Conservation (phyloP, 2,797 vertebrate genomes). For the Odontamblyopus lacepedii region DNA sequence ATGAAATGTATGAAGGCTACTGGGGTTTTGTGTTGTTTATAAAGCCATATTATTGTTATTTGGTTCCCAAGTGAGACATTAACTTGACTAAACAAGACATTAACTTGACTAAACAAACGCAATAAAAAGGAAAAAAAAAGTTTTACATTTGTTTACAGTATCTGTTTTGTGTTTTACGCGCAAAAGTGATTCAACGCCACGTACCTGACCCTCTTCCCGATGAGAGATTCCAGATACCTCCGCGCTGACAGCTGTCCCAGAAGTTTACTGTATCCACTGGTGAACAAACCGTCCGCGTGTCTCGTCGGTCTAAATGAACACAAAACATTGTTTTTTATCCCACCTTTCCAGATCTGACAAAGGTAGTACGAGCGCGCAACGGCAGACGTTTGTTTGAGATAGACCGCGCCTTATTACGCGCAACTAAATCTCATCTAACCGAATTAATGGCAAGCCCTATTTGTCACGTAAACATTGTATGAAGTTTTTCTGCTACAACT, state of each 20-base stretch:
- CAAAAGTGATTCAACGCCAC: conserved; percentile 5
- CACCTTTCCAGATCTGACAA: not conserved
- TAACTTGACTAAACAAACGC: not conserved
- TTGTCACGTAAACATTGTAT: not conserved
- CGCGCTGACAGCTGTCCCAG: conserved; percentile 91
- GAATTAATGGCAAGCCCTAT: not conserved
- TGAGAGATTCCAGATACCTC: conserved; percentile 92
- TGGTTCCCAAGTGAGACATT: not conserved
- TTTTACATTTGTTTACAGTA: not conserved
- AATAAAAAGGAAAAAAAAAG: not conserved
- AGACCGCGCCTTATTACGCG: not conserved
- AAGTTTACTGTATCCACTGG: conserved; percentile 93
- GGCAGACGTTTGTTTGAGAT: not conserved
- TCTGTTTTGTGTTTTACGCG: not conserved
- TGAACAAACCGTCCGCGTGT: conserved; percentile 93
- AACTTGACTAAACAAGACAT: not conserved
- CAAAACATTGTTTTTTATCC: not conserved
- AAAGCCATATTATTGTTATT: too few species aligned
- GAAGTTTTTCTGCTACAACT: not conserved
- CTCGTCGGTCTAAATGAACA: conserved; percentile 81
- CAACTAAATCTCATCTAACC: not conserved
- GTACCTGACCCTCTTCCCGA: conserved; percentile 92
- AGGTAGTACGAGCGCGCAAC: not conserved
- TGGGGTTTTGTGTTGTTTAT: too few species aligned
- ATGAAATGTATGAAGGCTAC: too few species aligned